phyloP scores from a whole-genome alignment of 2,888 invertebrate species.

The Muschampia plurimacula region DNA sequence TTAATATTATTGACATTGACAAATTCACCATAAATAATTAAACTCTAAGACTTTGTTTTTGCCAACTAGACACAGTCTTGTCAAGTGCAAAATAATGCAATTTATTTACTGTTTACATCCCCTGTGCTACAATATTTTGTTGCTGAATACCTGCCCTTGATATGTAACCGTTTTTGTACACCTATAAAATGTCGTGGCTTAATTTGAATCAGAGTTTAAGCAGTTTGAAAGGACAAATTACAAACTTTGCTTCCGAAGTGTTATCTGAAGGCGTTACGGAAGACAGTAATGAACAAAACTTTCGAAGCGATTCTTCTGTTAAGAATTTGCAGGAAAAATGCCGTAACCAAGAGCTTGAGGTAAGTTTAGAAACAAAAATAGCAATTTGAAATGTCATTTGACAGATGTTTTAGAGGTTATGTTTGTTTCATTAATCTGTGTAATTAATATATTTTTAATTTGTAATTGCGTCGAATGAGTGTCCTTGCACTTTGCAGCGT shows the following conservation, averaged over 20 bases:
- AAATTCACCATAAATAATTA: not conserved
- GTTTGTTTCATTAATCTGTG: constrained; percentile 63
- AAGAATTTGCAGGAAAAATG: constrained; percentile 85
- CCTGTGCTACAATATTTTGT: constrained; percentile 54
- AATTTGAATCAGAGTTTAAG: constrained; percentile 88
- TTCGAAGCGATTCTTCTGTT: constrained; percentile 58
- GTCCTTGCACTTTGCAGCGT: no score
- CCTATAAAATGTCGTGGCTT: constrained; percentile 88
- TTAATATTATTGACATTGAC: not conserved
- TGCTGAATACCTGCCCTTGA: constrained; percentile 57
- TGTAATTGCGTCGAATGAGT: no score
- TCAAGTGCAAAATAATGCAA: constrained; percentile 80
- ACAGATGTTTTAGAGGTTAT: constrained; percentile 76
- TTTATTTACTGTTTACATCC: constrained; percentile 76
- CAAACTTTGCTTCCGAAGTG: constrained; percentile 95
- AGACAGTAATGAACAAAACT: constrained; percentile 57
- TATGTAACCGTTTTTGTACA: constrained; percentile 59
- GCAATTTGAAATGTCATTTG: constrained; percentile 50
- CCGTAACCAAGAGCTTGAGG: constrained; percentile 87
- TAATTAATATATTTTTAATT: not conserved
- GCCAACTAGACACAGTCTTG: constrained; percentile 83
- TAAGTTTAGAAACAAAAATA: constrained; percentile 60
- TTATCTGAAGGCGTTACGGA: constrained; percentile 90
- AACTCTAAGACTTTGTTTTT: constrained; percentile 65
- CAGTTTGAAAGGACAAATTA: constrained; percentile 94